phyloP scores from a whole-genome alignment of 2,888 invertebrate genomes.

The Neoascia interrupta region DNA sequence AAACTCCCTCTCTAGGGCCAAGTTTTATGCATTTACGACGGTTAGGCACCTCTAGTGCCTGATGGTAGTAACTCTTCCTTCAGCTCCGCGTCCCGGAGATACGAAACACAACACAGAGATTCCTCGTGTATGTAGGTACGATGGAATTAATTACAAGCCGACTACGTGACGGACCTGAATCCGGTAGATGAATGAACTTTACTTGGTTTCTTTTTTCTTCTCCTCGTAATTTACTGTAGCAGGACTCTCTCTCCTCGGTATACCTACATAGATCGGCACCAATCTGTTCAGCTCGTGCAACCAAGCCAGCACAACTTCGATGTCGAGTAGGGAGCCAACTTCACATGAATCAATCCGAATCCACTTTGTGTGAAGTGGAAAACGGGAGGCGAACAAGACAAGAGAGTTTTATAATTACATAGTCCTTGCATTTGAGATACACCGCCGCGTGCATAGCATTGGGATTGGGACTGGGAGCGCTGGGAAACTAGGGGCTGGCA shows the following conservation, averaged over 20 bases:
- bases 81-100: slow-evolving; percentile 40
- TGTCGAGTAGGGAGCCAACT: slow-evolving; percentile 27
- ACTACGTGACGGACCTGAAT: slow-evolving; percentile 63
- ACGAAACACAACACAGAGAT: slow-evolving; percentile 32
- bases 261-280: slow-evolving; percentile 9
- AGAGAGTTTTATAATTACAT: slow-evolving; percentile 64
- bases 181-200: slow-evolving; percentile 52
- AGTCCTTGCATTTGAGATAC: slow-evolving; percentile 46
- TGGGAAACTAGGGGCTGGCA: background rate
- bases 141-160: slow-evolving; percentile 64
- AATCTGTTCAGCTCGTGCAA: slow-evolving; percentile 37
- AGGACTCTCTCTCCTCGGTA: slow-evolving; percentile 1
- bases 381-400: slow-evolving; percentile 60
- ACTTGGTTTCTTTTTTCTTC: background rate
- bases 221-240: slow-evolving; percentile 45
- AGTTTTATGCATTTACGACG: slow-evolving; percentile 18
- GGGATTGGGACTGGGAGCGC: background rate
- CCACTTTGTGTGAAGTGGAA: slow-evolving; percentile 45
- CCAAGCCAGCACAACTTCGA: slow-evolving; percentile 4
- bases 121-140: slow-evolving; percentile 40
- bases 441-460: slow-evolving; percentile 31
- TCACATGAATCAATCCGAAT: slow-evolving; percentile 62
- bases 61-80: slow-evolving; percentile 37
- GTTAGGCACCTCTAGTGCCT: background rate
- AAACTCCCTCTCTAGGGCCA: too few species aligned